Evolutionary conservation across 2,113 vertebrate species (phyloP).

Genomic region (Verasper variegatus): DNA sequence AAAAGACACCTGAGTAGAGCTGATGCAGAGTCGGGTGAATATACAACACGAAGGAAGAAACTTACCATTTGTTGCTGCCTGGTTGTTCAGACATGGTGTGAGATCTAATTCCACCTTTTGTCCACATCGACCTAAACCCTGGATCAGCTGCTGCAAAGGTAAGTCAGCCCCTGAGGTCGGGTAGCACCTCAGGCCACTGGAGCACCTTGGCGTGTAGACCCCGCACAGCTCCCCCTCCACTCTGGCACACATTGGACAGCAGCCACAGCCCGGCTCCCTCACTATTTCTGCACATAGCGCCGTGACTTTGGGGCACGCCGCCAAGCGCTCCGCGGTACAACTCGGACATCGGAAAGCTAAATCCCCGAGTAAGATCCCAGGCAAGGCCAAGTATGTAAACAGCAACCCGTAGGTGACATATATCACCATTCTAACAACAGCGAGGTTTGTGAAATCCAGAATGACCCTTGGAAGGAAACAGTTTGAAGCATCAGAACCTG

Average conservation of each 20-base stretch:
- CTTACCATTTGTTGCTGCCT: constrained; percentile 71
- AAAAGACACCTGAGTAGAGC: not conserved
- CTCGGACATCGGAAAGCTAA: constrained; percentile 90
- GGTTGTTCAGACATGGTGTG: constrained; percentile 66
- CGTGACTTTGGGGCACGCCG: constrained; percentile 75
- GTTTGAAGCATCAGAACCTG: constrained; percentile 32
- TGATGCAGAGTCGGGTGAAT: not conserved
- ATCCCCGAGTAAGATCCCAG: constrained; percentile 68
- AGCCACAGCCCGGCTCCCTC: constrained; percentile 89
- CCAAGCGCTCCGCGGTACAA: constrained; percentile 83
- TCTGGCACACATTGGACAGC: constrained; percentile 87
- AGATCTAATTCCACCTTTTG: constrained; percentile 80
- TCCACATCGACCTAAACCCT: constrained; percentile 87
- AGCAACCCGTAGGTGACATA: constrained; percentile 57
- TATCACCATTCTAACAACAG: constrained; percentile 58
- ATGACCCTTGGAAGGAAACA: constrained; percentile 32
- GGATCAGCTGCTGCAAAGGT: constrained; percentile 89
- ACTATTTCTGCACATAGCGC: constrained; percentile 85
- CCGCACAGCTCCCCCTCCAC: constrained; percentile 87
- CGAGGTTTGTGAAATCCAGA: constrained; percentile 10
- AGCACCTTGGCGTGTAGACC: constrained; percentile 91
- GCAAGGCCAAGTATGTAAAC: constrained; percentile 57
- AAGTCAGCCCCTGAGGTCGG: constrained; percentile 84
- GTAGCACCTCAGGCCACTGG: constrained; percentile 87
- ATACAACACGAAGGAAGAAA: too few species aligned